Base-by-base conservation (phyloP, 2,797 vertebrate species). In the Sebastes kiyomatsui region DNA sequence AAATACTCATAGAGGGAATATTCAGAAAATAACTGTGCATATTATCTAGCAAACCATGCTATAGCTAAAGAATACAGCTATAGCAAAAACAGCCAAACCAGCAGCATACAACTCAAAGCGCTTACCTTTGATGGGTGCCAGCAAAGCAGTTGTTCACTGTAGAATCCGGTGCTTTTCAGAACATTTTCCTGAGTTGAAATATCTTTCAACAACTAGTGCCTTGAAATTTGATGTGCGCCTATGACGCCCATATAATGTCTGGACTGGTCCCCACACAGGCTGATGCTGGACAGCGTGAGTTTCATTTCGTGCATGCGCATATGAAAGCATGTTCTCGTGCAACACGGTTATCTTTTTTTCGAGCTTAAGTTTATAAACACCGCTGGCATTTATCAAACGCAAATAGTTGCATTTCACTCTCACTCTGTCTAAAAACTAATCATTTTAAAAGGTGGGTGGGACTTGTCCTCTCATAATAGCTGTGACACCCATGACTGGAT, bases 21-120 rank as follows among this genome's bases (percentile, higher is more conserved):
- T 18, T 28, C 9, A 42, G 33, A 0, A 25, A 0, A n/a, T 30
- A 0, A 0, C 46, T 28, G 6, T 32, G 12, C 20, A 32, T 8
- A 16, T 54, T 54, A 54, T 0, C n/a, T 54, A 54, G 0, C 9
- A 54, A n/a, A 22, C n/a, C 49, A 22, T 22, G 20, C 49, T 10
- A 54, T 54, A 54, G 4, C 49, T 54, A 54, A 54, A 54, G 20
- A 54, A 54, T 54, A 54, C n/a, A 54, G 49, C 9, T 22, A 54
- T 22, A 54, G 49, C 49, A 52, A 52, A 52, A n/a, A 52, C 49
- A 52, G 49, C 49, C 49, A 52, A 52, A 52, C 20, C 49, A n/a
- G 8, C 49, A 54, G 49, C n/a, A 54, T 54, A 54, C 49, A 54
- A 54, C 49, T 54, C 4, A 11, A 54, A 0, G 20, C 2, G 0